Base-by-base conservation (phyloP, 2,113 vertebrate species). In the Promerops cafer region DNA sequence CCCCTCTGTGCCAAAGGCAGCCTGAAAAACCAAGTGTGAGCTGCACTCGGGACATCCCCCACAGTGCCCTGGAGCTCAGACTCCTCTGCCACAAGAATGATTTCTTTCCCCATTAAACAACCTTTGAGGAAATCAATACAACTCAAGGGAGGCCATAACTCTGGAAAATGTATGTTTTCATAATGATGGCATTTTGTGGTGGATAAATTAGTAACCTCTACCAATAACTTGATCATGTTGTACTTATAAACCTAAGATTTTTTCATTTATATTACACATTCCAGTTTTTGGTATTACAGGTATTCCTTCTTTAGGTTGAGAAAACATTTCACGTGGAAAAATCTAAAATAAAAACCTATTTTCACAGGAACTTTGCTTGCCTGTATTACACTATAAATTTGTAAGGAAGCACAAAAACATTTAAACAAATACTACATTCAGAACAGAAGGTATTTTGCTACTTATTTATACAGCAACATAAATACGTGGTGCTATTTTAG, bases 81-180 rank as follows among this genome's bases (percentile, higher is more conserved):
- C 13, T 31, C 9, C 15, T 40, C 45, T 20, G 21, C 21, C 60
- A 87, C 7, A 3, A 49, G 33, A 90, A 79, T 90, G 4, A 80
- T 59, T 90, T 92, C 54, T 54, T 53, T 77, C 26, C 16, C 39
- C 44, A 78, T 71, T 94, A 75, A 94, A 87, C 22, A 70, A 23
- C 44, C 56, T 63, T 56, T 84, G 56, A 87, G 52, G 60, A 92
- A 94, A 97, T 89, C 69, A 78, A 19, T 91, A 76, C 33, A 84
- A 68, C 39, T 37, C 52, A 68, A 84, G 69, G 77, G 45, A 93
- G 60, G 57, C 17, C 45, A 54, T 30, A 60, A 79, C 57, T 87
- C 74, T 75, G 24, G 8, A 71, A 93, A 94, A 87, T 27, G 2
- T 59, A 28, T n/a, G 47, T 71, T 81, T 87, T 92, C n/a, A 69